Base-by-base conservation (phyloP, 1,140 invertebrate species). In the Acromyrmex heyeri region DNA sequence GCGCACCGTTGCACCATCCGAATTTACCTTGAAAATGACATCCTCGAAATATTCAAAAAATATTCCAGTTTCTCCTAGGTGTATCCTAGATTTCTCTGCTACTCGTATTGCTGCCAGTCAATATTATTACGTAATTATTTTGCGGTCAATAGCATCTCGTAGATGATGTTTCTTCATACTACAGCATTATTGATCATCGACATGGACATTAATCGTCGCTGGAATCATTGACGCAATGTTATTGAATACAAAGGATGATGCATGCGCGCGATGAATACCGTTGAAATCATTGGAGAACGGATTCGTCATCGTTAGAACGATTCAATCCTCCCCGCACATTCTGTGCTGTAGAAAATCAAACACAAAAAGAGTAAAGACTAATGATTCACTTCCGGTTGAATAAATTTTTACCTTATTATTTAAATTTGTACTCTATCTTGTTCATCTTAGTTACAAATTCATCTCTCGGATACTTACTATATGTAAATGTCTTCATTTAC, bases 111-210 rank as follows among this genome's bases (percentile, higher is more conserved):
- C 48, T 5, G 1, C 4, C 48, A 55, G 21, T 81, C 64, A 30
- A 81, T 81, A 81, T 55, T 14, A 57, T 70, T 70, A 65, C 16
- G 78, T 48, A 81, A 70, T 57, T 55, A 69, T 48, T 78, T 81
- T 44, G 78, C 50, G 50, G 30, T 70, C 78, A 70, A 44, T 44
- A 70, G 27, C 64, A 57, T 81, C 16, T n/a, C 30, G 34, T n/a
- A 2, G n/a, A 38, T n/a, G 48, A 55, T 14, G 34, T 64, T 30
- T 27, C 21, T n/a, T 64, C 75, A 18, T n/a, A 12, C 30, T 59
- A n/a, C 38, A 3, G 14, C 27, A 24, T 50, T 50, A 30, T 30
- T n/a, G 18, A 48, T 34, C 21, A n/a, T 57, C 10, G 34, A 48
- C 16, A 21, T 44, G 14, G 48, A 79, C 14, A 53, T 53, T 79